Evolutionary conservation across 2,113 vertebrate genomes (phyloP).

Genomic region (Pygoscelis antarcticus): DNA sequence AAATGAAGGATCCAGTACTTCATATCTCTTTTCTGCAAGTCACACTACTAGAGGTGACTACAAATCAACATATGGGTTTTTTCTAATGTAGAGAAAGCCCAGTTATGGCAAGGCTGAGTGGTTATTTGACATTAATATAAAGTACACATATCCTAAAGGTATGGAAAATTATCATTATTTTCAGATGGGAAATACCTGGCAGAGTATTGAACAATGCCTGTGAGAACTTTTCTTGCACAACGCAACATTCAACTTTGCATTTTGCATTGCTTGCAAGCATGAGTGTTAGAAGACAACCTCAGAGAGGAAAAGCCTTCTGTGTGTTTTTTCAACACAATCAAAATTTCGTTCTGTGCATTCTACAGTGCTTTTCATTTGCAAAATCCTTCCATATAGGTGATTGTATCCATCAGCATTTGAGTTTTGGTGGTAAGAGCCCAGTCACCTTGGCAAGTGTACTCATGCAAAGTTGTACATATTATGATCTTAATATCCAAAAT

Average conservation of each 20-base stretch:
- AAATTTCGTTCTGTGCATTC: not conserved
- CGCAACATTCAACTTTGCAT: not conserved
- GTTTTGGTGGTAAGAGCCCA: not conserved
- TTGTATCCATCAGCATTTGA: not conserved
- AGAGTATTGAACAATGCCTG: not conserved
- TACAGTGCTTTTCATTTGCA: not conserved
- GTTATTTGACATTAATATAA: constrained; percentile 25
- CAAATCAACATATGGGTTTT: not conserved
- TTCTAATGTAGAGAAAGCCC: not conserved
- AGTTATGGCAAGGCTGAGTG: not conserved
- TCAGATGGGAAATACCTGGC: not conserved
- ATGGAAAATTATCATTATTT: constrained; percentile 47
- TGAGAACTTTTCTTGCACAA: not conserved
- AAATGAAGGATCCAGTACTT: not conserved
- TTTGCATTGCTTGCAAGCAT: not conserved
- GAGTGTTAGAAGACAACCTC: not conserved
- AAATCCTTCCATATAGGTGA: not conserved
- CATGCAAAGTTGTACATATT: not conserved
- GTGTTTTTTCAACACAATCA: not conserved
- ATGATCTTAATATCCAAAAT: not conserved
- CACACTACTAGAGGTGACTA: not conserved
- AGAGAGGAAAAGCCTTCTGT: not conserved
- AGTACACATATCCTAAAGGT: not conserved
- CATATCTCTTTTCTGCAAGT: not conserved
- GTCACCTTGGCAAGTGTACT: not conserved